Percentiles rank a stretch among this genome's conserved stretches.
These are phyloP conservation scores for Helicoverpa armigera DNA, from an alignment of 1,140 invertebrate species.

Conservation along the genomic window DNA sequence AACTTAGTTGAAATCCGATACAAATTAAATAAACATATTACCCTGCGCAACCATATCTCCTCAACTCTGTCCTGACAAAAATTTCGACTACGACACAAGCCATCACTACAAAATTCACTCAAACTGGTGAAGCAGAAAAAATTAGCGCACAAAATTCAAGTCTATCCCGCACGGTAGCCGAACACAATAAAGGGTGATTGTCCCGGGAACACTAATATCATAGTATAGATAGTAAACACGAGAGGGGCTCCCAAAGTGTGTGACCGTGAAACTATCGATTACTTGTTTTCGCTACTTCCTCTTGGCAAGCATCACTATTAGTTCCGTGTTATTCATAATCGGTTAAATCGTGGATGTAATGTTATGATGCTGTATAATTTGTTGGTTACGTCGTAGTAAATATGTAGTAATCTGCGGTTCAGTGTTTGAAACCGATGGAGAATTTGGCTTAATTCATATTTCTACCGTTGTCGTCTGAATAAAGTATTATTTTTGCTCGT, in stretches of 20 bases:
- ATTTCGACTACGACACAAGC: too few relatives aligned
- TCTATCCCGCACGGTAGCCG: neutral
- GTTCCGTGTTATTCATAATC: neutral
- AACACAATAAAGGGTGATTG: neutral
- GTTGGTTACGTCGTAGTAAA: neutral
- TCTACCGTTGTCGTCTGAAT: too few relatives aligned
- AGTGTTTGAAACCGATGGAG: too few relatives aligned
- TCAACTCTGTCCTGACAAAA: too few relatives aligned
- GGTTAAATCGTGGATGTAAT: neutral
- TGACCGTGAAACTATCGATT: conserved; percentile 42
- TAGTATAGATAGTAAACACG: neutral
- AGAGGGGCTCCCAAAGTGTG: neutral
- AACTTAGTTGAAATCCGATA: too few relatives aligned
- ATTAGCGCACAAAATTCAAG: neutral
- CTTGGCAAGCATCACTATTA: neutral
- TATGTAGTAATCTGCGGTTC: too few relatives aligned
- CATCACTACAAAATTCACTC: too few relatives aligned
- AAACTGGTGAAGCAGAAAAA: too few relatives aligned
- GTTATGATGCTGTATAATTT: neutral
- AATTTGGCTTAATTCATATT: too few relatives aligned
- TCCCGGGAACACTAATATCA: neutral
- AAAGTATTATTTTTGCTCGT: too few relatives aligned
- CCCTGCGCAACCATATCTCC: too few relatives aligned
- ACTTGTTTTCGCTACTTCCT: conserved; percentile 19
- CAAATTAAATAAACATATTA: too few relatives aligned